These are phyloP conservation scores for Salminus brasiliensis DNA, from an alignment of 2,113 vertebrate genomes.

Conservation along the genomic window DNA sequence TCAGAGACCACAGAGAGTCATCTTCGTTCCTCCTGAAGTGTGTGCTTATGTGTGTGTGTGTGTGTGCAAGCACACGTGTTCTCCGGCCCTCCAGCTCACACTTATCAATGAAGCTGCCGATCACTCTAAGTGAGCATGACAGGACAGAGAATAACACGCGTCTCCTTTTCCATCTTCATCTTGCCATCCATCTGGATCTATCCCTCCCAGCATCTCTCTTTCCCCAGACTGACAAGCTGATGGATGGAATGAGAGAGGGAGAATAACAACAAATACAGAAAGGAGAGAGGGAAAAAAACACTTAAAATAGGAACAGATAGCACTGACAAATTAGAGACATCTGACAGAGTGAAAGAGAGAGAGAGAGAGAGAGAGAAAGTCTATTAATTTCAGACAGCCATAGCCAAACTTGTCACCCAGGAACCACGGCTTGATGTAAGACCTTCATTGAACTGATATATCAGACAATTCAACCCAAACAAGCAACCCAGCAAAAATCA, in stretches of 20 bases:
- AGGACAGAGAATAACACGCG: constrained; percentile 52
- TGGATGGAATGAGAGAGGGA: constrained; percentile 46
- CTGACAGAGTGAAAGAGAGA: constrained; percentile 21
- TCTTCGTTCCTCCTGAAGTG: constrained; percentile 6
- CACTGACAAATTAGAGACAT: neutral
- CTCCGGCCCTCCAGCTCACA: constrained; percentile 48
- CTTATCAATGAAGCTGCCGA: constrained; percentile 68
- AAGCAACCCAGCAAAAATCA: neutral
- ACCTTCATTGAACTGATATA: constrained; percentile 2
- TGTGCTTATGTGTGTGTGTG: constrained; percentile 23
- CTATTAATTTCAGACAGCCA: neutral
- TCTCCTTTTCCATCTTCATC: constrained; percentile 41
- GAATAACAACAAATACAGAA: constrained; percentile 31
- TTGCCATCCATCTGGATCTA: constrained; percentile 45
- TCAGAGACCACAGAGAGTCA: constrained; percentile 3
- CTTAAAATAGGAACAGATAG: constrained; percentile 8
- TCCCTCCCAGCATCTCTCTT: constrained; percentile 29
- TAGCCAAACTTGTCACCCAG: constrained; percentile 10
- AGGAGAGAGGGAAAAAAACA: neutral
- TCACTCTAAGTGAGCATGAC: constrained; percentile 67
- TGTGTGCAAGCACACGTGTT: constrained; percentile 1
- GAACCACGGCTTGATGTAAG: neutral
- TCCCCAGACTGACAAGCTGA: constrained; percentile 35
- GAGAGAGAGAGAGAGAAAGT: constrained; percentile 20
- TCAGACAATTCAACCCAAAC: neutral